These are phyloP conservation scores for Engystomops pustulosus DNA, from an alignment of 2,113 vertebrate species.

Conservation along the genomic window DNA sequence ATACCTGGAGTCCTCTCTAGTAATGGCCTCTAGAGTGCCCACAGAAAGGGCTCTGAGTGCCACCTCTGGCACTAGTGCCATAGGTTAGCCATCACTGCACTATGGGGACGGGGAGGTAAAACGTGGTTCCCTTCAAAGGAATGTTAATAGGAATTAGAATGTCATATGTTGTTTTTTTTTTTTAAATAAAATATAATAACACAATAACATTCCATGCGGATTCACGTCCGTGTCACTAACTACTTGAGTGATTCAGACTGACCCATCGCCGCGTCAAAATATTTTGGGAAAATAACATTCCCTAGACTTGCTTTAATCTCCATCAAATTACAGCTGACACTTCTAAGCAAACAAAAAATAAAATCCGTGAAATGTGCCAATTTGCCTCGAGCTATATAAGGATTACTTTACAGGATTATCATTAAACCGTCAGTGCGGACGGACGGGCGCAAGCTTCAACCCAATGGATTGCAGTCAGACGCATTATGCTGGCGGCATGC, in stretches of 20 bases:
- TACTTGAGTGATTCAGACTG: too few relatives aligned
- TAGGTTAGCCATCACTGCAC: too few relatives aligned
- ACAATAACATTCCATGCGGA: too few relatives aligned
- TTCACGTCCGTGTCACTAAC: not conserved
- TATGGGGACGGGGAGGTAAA: too few relatives aligned
- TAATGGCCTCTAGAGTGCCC: too few relatives aligned
- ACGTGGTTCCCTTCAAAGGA: too few relatives aligned
- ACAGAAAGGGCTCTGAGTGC: too few relatives aligned
- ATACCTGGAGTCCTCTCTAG: too few relatives aligned
- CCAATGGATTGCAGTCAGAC: not conserved
- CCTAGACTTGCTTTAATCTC: not conserved
- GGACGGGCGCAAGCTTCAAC: not conserved
- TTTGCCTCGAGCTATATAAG: not conserved
- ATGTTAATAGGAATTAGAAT: too few relatives aligned
- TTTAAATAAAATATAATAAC: too few relatives aligned
- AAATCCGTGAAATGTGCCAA: not conserved
- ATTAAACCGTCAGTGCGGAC: not conserved
- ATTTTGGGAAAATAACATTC: not conserved
- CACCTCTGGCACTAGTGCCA: too few relatives aligned
- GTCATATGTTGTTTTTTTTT: too few relatives aligned
- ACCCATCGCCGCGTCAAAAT: not conserved
- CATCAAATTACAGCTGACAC: not conserved
- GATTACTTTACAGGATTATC: slow-evolving; percentile 39
- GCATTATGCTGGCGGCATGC: not conserved
- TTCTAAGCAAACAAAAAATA: not conserved